A percentile compares a stretch with the other conserved stretches of the same genome.
Conservation (phyloP, 1,140 invertebrate species). For the Harlomillsia oculata region DNA sequence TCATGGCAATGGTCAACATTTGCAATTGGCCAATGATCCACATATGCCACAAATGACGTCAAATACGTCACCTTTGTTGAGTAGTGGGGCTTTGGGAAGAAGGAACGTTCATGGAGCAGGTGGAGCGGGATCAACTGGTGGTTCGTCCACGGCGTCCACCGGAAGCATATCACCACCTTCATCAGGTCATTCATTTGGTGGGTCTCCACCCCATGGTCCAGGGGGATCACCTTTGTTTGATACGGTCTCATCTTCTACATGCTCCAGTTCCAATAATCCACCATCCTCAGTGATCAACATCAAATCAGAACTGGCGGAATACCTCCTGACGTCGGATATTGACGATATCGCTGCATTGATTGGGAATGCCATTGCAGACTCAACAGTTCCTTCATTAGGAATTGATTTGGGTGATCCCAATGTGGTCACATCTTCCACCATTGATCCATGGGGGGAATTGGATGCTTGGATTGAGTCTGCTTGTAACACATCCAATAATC, state of each 20-base stretch:
- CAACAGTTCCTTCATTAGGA: constrained; percentile 59
- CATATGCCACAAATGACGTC: constrained; percentile 52
- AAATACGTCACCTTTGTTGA: too few species aligned
- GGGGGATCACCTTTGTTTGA: constrained; percentile 14
- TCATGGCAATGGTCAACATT: too few species aligned
- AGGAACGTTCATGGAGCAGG: too few species aligned
- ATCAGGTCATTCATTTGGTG: too few species aligned
- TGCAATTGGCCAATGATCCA: constrained; percentile 32
- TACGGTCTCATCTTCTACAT: constrained; percentile 9
- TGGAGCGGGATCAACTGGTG: too few species aligned
- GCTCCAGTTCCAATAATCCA: constrained; percentile 20
- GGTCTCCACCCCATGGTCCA: constrained; percentile 3
- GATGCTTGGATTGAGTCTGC: constrained; percentile 72
- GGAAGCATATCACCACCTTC: too few species aligned
- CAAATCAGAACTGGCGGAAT: constrained; percentile 39
- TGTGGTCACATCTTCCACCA: constrained; percentile 34
- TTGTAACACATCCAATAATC: constrained; percentile 40
- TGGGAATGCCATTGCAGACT: constrained; percentile 77
- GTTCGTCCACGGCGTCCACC: constrained; percentile 41
- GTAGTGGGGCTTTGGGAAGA: too few species aligned
- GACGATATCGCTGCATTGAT: constrained; percentile 81
- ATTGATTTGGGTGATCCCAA: constrained; percentile 26
- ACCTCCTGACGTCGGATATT: constrained; percentile 51
- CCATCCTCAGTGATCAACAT: constrained; percentile 40
- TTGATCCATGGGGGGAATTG: constrained; percentile 42